Conservation (phyloP, 2,113 vertebrate species). For the Hassar affinis region DNA sequence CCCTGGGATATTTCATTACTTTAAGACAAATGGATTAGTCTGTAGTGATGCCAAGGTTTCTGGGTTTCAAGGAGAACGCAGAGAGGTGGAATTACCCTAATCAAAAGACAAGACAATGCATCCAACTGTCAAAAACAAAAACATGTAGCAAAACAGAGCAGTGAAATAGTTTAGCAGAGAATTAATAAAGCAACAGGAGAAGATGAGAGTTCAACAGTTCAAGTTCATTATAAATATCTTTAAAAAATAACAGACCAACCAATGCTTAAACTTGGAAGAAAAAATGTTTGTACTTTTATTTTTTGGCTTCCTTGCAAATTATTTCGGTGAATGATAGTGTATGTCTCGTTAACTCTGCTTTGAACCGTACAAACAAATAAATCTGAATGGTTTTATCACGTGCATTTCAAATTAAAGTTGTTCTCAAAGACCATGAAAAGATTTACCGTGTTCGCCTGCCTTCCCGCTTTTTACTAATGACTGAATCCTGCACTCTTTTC, state of each 20-base stretch:
- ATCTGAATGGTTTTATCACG: not conserved
- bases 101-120: constrained; percentile 59
- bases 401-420: constrained; percentile 14
- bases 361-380: not conserved
- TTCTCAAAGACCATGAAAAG: not conserved
- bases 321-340: not conserved
- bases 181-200: constrained; percentile 34
- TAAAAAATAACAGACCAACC: not conserved
- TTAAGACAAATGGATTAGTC: constrained; percentile 68
- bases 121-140: constrained; percentile 52
- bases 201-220: not conserved
- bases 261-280: not conserved
- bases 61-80: constrained; percentile 15
- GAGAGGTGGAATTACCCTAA: constrained; percentile 59
- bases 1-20: constrained; percentile 67
- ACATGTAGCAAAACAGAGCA: constrained; percentile 16
- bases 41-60: constrained; percentile 51
- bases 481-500: constrained; percentile 26
- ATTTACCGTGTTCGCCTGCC: constrained; percentile 12
- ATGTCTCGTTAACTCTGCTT: not conserved
- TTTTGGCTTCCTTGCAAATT: not conserved
- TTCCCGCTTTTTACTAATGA: constrained; percentile 37
- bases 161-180: constrained; percentile 26
- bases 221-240: not conserved
- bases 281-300: not conserved